Percentiles rank a stretch among this genome's conserved stretches.
phyloP scores from a whole-genome alignment of 2,888 invertebrate genomes.

The Anorthoa munda region DNA sequence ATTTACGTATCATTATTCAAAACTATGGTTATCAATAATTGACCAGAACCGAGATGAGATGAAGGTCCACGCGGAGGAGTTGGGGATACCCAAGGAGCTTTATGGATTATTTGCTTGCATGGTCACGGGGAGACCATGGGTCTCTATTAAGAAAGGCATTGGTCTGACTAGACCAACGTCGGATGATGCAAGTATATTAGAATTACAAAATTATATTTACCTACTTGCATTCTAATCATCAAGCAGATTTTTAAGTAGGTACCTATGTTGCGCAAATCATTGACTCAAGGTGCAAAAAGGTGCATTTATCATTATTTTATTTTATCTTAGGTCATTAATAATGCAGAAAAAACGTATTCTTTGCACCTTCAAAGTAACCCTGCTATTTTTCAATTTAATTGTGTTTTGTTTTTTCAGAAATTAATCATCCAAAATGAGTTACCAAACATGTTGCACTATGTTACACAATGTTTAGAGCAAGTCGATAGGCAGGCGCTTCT shows the following conservation, averaged over 20 bases:
- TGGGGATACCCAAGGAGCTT: constrained; percentile 96
- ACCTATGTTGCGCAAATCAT: too few relatives aligned
- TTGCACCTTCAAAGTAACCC: background rate
- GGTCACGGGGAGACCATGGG: constrained; percentile 98
- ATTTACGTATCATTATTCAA: constrained; percentile 97
- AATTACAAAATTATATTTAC: too few relatives aligned
- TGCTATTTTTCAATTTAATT: too few relatives aligned
- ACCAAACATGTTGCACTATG: constrained; percentile 94
- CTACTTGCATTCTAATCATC: too few relatives aligned
- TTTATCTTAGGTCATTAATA: background rate
- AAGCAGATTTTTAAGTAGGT: background rate
- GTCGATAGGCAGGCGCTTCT: constrained; percentile 98
- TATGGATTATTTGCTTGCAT: constrained; percentile 98
- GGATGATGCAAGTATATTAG: constrained; percentile 91
- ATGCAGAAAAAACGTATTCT: background rate
- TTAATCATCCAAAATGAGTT: constrained; percentile 94
- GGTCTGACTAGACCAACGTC: constrained; percentile 93
- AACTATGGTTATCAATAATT: constrained; percentile 98
- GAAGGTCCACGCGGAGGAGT: constrained; percentile 93
- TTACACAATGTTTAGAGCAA: constrained; percentile 96
- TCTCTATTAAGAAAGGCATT: constrained; percentile 96
- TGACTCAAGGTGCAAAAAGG: too few relatives aligned
- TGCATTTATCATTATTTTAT: too few relatives aligned
- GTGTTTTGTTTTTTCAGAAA: constrained; percentile 90
- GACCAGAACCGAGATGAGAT: constrained; percentile 95